Conservation (phyloP, 2,113 vertebrate species). For the Hydrolagus affinis region DNA sequence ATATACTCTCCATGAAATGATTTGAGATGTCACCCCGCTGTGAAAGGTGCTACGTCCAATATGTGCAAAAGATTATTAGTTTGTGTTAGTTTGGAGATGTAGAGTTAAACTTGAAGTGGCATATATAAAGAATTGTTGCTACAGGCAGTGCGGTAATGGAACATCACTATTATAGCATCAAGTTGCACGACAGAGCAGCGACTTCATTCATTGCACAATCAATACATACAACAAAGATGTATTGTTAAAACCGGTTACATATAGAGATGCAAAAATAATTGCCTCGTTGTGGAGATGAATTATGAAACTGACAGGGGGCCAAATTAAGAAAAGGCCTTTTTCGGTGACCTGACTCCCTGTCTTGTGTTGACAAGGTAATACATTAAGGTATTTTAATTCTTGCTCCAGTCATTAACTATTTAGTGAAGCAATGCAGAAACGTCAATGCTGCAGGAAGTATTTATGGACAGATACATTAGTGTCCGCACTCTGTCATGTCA, state of each 20-base stretch:
- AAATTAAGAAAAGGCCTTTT: constrained; percentile 9
- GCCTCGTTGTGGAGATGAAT: not conserved
- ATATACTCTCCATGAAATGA: too few species aligned
- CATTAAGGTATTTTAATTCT: constrained; percentile 5
- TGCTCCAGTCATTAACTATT: constrained; percentile 23
- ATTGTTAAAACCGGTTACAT: not conserved
- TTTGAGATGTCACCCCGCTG: too few species aligned
- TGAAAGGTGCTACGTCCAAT: too few species aligned
- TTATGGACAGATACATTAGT: constrained; percentile 15
- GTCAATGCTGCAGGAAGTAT: constrained; percentile 7
- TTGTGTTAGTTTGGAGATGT: too few species aligned
- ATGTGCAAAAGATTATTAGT: too few species aligned
- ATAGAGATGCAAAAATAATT: not conserved
- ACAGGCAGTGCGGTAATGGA: not conserved
- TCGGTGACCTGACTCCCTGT: not conserved
- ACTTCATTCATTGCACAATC: constrained; percentile 5
- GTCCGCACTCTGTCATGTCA: not conserved
- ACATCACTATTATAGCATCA: not conserved
- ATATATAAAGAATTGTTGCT: not conserved
- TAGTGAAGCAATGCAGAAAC: not conserved
- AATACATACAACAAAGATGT: not conserved
- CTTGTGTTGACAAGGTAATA: not conserved
- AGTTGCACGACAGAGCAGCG: not conserved
- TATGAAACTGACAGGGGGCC: constrained; percentile 3
- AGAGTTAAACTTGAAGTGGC: too few species aligned